Base-by-base conservation (phyloP, 2,888 invertebrate genomes). In the Meghimatium bilineatum region DNA sequence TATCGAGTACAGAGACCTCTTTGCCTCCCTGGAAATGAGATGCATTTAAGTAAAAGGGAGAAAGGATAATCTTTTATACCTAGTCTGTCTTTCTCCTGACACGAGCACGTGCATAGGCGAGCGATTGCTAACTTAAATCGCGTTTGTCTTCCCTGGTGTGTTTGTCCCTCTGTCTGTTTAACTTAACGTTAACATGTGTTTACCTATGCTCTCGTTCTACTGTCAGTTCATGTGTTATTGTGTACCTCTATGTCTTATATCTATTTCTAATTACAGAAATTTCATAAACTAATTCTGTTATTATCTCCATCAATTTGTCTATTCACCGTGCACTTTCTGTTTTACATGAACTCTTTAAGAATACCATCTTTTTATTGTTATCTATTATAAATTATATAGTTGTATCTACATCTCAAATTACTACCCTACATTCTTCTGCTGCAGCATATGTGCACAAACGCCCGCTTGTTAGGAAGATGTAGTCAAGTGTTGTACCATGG, bases 121-220 rank as follows among this genome's bases (percentile, higher is more conserved):
- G 38, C 69, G 23, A 26, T 69, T 36, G 17, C 69, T 36, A 69
- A 36, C 69, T 34, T 69, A 36, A 34, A 67, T 5, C 69, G 38
- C n/a, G 44, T 72, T 49, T 44, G 29, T 29, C 20, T 49, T 29
- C 44, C n/a, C 29, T n/a, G 17, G 74, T 36, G 6, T 74, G 36
- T 74, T 29, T 49, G 74, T 44, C 49, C 44, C 44, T 56, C 56
- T 76, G 76, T 56, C 56, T 56, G 56, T 76, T n/a, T 56, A 60
- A 36, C 23, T 76, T 23, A 60, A n/a, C 6, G 56, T n/a, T 8
- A 1, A 49, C 26, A 29, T 75, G 8, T 75, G 71, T 44, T 72
- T 66, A 44, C 66, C 38, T 78, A 44, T 78, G 10, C n/a, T 36
- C 52, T 3, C n/a, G 52, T 75, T 2, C 23, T n/a, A n/a, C 56